Conservation (phyloP, 2,888 invertebrate genomes). For the Drosophila mercatorum region DNA sequence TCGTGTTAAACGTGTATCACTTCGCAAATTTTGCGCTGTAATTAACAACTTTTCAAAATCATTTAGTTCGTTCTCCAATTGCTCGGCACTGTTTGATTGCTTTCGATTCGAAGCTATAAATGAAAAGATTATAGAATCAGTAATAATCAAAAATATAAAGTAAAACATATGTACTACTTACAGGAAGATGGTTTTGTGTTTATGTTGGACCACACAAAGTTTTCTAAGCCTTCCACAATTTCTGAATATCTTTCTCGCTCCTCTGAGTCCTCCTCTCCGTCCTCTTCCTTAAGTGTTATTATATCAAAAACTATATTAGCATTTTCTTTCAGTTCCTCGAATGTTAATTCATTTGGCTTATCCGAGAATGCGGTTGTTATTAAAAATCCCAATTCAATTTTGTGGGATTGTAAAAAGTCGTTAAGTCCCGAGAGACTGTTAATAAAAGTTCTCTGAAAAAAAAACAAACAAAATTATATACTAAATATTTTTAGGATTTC, state of each 20-base stretch:
- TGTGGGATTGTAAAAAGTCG: slow-evolving; percentile 41
- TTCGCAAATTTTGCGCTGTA: slow-evolving; percentile 63
- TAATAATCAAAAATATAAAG: background rate
- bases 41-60: slow-evolving; percentile 67
- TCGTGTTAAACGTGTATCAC: slow-evolving; percentile 50
- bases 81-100: slow-evolving; percentile 43
- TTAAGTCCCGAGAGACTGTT: slow-evolving; percentile 47
- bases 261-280: slow-evolving; percentile 24
- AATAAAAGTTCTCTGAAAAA: slow-evolving; percentile 51
- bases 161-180: slow-evolving; percentile 10
- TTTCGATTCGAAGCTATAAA: slow-evolving; percentile 24
- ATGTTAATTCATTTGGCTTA: slow-evolving; percentile 45
- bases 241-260: slow-evolving; percentile 42
- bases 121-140: background rate
- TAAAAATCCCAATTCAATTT: slow-evolving; percentile 63
- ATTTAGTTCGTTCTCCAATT: slow-evolving; percentile 60
- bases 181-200: slow-evolving; percentile 36
- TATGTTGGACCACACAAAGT: slow-evolving; percentile 57
- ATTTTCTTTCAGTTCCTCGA: slow-evolving; percentile 50
- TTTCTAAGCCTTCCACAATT: slow-evolving; percentile 49
- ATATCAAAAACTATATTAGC: slow-evolving; percentile 58
- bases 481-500: background rate
- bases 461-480: background rate
- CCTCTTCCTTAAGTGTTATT: slow-evolving; percentile 47
- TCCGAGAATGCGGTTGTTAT: slow-evolving; percentile 42